Conservation (phyloP, 1,140 invertebrate genomes). For the Parapsyche elsis region DNA sequence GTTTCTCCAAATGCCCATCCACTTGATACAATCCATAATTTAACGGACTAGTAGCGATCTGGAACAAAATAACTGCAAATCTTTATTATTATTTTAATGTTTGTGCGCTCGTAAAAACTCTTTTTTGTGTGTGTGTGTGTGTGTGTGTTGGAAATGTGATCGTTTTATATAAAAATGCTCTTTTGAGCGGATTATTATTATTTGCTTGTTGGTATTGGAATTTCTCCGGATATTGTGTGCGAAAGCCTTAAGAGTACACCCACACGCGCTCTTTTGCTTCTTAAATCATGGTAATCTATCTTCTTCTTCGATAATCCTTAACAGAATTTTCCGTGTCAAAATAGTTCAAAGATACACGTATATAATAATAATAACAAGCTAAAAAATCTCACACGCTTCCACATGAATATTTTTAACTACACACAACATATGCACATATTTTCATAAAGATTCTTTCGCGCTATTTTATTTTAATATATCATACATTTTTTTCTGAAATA, state of each 20-base stretch:
- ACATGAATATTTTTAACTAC: too few species aligned
- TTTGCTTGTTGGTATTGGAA: neutral
- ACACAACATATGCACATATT: too few species aligned
- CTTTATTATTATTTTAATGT: conserved; percentile 47
- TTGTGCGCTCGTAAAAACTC: neutral
- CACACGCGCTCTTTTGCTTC: neutral
- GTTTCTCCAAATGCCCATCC: conserved; percentile 57
- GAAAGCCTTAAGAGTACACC: neutral
- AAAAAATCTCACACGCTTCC: too few species aligned
- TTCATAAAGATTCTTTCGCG: too few species aligned
- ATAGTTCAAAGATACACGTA: neutral
- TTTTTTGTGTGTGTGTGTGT: neutral
- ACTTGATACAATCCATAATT: conserved; percentile 65
- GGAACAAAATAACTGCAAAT: conserved; percentile 67
- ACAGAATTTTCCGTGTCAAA: neutral
- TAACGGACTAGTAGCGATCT: conserved; percentile 67
- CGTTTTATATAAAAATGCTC: neutral
- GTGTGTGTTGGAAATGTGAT: neutral
- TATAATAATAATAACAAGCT: too few species aligned
- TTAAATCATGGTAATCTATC: conserved; percentile 2
- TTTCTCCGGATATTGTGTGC: neutral
- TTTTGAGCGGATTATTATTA: neutral
- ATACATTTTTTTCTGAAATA: too few species aligned
- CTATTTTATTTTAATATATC: too few species aligned
- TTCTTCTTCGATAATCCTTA: neutral